Evolutionary conservation across 2,113 vertebrate species (phyloP).

Genomic region (Progne subis): DNA sequence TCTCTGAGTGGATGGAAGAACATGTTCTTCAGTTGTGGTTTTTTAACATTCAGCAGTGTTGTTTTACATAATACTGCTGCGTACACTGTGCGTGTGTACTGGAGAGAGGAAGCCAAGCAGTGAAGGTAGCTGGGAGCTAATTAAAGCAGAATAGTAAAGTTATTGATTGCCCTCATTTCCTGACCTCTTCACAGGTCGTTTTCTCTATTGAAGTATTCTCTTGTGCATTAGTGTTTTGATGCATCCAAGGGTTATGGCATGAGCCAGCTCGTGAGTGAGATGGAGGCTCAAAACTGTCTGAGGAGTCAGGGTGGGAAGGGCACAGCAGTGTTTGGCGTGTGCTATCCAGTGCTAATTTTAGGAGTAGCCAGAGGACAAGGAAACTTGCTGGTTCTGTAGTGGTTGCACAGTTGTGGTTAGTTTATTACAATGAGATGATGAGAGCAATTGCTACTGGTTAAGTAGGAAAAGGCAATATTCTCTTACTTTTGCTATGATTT

Average conservation of each 20-base stretch:
- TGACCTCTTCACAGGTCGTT: neutral
- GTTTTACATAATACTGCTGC: neutral
- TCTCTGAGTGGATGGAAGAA: neutral
- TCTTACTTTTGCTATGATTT: neutral
- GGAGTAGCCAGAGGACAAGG: neutral
- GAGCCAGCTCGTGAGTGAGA: neutral
- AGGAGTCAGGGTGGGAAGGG: neutral
- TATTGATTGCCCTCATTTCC: neutral
- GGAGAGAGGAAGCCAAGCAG: neutral
- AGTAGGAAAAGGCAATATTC: neutral
- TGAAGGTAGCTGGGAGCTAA: neutral
- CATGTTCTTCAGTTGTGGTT: neutral
- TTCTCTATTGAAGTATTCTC: neutral
- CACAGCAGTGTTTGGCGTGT: neutral
- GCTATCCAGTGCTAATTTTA: neutral
- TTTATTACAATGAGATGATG: neutral
- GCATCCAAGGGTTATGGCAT: neutral
- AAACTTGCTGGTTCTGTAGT: neutral
- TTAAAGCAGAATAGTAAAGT: neutral
- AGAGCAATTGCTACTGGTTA: neutral
- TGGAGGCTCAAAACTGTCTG: neutral
- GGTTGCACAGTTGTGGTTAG: neutral
- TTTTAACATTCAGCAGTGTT: neutral
- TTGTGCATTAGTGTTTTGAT: neutral
- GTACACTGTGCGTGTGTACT: neutral